Evolutionary conservation across 2,888 invertebrate species (phyloP).

Genomic region (Machimus rusticus): DNA sequence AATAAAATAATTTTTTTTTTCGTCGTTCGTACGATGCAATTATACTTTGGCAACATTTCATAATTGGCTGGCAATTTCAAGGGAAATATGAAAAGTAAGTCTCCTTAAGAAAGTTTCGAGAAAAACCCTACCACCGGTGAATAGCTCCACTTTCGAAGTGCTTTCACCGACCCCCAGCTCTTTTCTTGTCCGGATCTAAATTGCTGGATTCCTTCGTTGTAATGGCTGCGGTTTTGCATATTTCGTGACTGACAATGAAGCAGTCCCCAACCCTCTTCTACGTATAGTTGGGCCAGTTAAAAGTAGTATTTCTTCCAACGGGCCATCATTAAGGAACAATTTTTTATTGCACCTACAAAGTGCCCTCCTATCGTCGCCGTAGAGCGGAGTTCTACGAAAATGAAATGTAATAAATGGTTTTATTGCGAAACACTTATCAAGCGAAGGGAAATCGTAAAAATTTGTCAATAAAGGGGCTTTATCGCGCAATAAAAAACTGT

Average conservation of each 20-base stretch:
- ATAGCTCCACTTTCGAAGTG: neutral
- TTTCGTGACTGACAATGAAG: neutral
- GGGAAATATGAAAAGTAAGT: neutral
- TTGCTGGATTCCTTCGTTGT: neutral
- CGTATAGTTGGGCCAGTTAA: neutral
- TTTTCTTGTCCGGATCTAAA: neutral
- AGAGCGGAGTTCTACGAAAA: neutral
- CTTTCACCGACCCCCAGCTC: neutral
- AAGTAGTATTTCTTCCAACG: neutral
- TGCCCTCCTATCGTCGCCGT: neutral
- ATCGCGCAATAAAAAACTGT: conserved; percentile 18
- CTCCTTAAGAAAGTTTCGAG: neutral
- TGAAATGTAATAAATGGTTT: conserved; percentile 25
- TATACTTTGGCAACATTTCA: neutral
- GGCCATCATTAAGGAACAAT: neutral
- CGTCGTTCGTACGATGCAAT: neutral
- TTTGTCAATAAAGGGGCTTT: conserved; percentile 29
- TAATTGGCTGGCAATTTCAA: neutral
- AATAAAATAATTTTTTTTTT: neutral
- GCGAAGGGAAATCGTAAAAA: conserved; percentile 6
- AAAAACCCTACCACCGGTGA: neutral
- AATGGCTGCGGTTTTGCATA: neutral
- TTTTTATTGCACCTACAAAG: neutral
- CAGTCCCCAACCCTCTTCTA: neutral
- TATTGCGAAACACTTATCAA: conserved; percentile 25